phyloP scores from a whole-genome alignment of 2,797 vertebrate species.

The Esox masquinongy region DNA sequence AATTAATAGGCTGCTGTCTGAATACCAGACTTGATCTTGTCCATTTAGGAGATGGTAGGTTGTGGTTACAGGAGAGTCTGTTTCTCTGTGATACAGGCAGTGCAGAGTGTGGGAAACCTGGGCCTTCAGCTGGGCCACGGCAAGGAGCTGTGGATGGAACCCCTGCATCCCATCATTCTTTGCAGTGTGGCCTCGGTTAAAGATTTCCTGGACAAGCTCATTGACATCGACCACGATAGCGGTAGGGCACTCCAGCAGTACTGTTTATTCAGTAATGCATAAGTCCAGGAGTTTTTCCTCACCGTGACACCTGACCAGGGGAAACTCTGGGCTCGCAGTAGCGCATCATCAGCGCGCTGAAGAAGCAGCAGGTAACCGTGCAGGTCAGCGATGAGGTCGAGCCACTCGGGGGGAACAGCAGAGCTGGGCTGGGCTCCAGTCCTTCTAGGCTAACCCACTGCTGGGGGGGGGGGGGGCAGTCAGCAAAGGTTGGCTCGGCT shows the following conservation, averaged over 20 bases:
- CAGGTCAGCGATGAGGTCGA: slow-evolving; percentile 16
- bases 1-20: background rate
- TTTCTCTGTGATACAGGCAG: slow-evolving; percentile 70
- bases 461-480: too few relatives aligned
- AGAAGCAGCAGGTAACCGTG: slow-evolving; percentile 20
- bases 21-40: slow-evolving; percentile 13
- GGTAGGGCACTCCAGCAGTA: slow-evolving; percentile 71
- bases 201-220: slow-evolving; percentile 86
- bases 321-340: background rate
- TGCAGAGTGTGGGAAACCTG: slow-evolving; percentile 91
- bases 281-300: background rate
- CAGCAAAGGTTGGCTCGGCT: slow-evolving; percentile 1
- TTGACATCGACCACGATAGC: slow-evolving; percentile 77
- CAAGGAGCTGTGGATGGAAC: slow-evolving; percentile 93
- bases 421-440: slow-evolving; percentile 9
- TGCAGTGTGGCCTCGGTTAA: slow-evolving; percentile 81
- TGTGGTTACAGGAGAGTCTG: slow-evolving; percentile 29
- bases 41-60: slow-evolving; percentile 2
- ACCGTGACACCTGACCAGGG: background rate
- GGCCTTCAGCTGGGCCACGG: slow-evolving; percentile 90
- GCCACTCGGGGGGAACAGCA: background rate
- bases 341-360: slow-evolving; percentile 16
- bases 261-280: background rate
- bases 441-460: slow-evolving; percentile 30
- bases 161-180: slow-evolving; percentile 85